A percentile compares a stretch with the other conserved stretches of the same genome.
phyloP scores from a whole-genome alignment of 2,113 vertebrate species.

The Phalacrocorax aristotelis region DNA sequence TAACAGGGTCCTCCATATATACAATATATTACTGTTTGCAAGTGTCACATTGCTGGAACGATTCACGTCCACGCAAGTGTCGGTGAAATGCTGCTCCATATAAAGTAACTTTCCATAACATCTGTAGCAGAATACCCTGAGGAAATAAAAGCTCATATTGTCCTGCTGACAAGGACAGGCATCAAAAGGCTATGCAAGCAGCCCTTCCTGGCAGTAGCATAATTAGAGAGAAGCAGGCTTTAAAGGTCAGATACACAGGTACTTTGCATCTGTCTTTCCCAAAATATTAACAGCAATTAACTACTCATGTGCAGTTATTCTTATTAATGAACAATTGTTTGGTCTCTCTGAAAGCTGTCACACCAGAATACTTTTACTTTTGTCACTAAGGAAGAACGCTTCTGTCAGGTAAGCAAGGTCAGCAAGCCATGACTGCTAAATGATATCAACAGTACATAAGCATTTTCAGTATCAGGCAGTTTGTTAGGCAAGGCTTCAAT shows the following conservation, averaged over 20 bases:
- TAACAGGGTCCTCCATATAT: background rate
- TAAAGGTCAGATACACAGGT: constrained; percentile 16
- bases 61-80: background rate
- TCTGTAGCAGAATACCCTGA: background rate
- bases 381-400: background rate
- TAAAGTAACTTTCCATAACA: constrained; percentile 35
- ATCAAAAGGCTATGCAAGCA: background rate
- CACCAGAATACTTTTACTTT: background rate
- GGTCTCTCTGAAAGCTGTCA: background rate
- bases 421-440: background rate
- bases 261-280: background rate
- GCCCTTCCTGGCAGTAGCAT: background rate
- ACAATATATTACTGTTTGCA: background rate
- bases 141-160: background rate
- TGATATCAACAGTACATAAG: background rate
- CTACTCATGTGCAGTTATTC: background rate
- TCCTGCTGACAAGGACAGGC: constrained; percentile 26
- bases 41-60: background rate
- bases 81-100: background rate
- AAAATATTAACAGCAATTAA: constrained; percentile 6
- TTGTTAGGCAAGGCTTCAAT: background rate
- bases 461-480: background rate
- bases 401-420: background rate
- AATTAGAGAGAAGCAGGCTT: constrained; percentile 1
- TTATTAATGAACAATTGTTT: background rate